Evolutionary conservation across 2,888 invertebrate genomes (phyloP).

Genomic region (Trichogramma dendrolimi): DNA sequence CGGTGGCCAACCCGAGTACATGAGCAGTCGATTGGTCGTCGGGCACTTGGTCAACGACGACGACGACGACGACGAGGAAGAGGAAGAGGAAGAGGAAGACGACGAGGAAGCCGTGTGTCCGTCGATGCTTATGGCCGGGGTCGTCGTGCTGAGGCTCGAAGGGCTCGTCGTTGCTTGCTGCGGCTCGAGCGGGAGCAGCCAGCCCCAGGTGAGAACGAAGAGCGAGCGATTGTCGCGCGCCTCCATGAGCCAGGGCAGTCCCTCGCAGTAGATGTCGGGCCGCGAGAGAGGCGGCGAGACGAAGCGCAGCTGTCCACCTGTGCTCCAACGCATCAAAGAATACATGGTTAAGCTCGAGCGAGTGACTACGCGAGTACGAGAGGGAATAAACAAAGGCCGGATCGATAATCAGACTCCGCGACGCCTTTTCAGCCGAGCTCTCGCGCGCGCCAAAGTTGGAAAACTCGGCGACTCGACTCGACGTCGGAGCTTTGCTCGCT

Average conservation of each 20-base stretch:
- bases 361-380: too few relatives aligned
- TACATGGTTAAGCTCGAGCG: too few relatives aligned
- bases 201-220: conserved; percentile 79
- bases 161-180: conserved; percentile 46
- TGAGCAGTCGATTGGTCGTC: conserved; percentile 73
- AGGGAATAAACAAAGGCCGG: too few relatives aligned
- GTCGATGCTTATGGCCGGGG: conserved; percentile 32
- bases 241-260: conserved; percentile 74
- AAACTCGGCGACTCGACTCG: too few relatives aligned
- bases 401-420: too few relatives aligned
- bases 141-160: conserved; percentile 64
- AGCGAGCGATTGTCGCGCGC: conserved; percentile 76
- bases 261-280: conserved; percentile 66
- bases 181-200: conserved; percentile 65
- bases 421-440: neutral
- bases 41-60: conserved; percentile 57
- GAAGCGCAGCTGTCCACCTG: conserved; percentile 64
- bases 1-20: conserved; percentile 72
- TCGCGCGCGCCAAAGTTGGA: too few relatives aligned
- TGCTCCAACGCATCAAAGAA: neutral
- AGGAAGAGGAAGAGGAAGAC: neutral
- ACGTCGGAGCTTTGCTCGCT: too few relatives aligned
- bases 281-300: conserved; percentile 61
- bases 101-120: neutral
- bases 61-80: neutral